Percentiles rank a stretch among this genome's conserved stretches.
phyloP scores from a whole-genome alignment of 1,140 invertebrate species.

The Chironomus striatipennis region DNA sequence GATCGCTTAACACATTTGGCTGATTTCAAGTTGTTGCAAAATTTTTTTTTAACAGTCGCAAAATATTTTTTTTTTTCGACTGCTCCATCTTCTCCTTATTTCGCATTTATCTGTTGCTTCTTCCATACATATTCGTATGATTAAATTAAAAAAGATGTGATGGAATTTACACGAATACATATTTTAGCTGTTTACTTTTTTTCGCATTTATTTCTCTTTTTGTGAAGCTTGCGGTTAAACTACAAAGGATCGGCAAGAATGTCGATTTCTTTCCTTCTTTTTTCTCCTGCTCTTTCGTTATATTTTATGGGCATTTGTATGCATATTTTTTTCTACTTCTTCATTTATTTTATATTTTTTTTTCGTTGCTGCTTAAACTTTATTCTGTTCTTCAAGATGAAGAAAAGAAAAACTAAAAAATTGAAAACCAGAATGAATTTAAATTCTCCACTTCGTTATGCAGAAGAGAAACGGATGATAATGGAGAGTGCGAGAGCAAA shows the following conservation, averaged over 20 bases:
- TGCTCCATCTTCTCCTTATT: neutral
- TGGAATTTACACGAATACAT: slow-evolving; percentile 11
- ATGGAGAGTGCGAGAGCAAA: no score
- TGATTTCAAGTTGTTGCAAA: neutral
- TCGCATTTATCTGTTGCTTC: slow-evolving; percentile 1
- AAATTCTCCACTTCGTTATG: no score
- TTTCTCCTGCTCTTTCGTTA: neutral
- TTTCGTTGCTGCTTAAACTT: neutral
- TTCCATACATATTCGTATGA: slow-evolving; percentile 5
- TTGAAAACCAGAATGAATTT: no score
- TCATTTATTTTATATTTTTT: neutral
- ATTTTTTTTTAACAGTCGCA: neutral
- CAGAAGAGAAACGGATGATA: no score
- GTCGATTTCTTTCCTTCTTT: slow-evolving; percentile 1
- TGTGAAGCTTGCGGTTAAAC: neutral
- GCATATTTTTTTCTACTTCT: neutral
- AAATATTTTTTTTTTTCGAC: neutral
- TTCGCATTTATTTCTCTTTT: neutral
- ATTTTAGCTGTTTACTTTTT: neutral
- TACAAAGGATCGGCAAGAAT: neutral
- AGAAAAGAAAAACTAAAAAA: no score
- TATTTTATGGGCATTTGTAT: neutral
- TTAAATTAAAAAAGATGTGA: slow-evolving; percentile 21
- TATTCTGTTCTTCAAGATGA: no score
- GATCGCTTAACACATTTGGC: neutral